Evolutionary conservation across 2,888 invertebrate species (phyloP).

Genomic region (Chloromyia formosa): DNA sequence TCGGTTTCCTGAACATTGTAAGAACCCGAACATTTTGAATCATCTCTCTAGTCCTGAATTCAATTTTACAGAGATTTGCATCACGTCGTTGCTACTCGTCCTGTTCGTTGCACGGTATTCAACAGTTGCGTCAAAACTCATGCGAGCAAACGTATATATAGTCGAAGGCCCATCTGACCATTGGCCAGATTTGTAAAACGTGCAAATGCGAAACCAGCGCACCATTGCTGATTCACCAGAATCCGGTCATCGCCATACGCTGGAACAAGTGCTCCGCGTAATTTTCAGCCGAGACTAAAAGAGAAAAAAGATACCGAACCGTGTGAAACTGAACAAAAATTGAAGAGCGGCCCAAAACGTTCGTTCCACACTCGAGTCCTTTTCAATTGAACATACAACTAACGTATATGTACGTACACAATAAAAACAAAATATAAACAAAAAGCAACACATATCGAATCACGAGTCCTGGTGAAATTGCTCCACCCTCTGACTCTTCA

Average conservation of each 20-base stretch:
- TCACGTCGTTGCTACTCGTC: conserved; percentile 83
- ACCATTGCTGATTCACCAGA: conserved; percentile 27
- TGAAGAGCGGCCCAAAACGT: too few relatives aligned
- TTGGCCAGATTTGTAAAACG: conserved; percentile 39
- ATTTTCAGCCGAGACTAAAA: neutral
- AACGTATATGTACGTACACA: neutral
- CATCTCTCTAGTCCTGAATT: conserved; percentile 13
- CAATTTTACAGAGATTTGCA: conserved; percentile 77
- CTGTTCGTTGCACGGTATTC: conserved; percentile 78
- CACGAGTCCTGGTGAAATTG: conserved; percentile 12
- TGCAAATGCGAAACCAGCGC: conserved; percentile 38
- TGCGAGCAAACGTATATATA: conserved; percentile 88
- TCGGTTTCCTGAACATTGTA: conserved; percentile 3
- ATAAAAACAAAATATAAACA: too few relatives aligned
- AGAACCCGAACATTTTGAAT: neutral
- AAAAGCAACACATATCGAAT: conserved; percentile 18
- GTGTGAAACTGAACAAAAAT: neutral
- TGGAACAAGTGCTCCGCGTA: conserved; percentile 34
- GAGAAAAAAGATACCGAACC: conserved; percentile 4
- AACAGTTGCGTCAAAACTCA: conserved; percentile 80
- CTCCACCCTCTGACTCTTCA: neutral
- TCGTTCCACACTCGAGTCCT: neutral
- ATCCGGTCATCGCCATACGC: conserved; percentile 31
- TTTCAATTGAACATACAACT: neutral
- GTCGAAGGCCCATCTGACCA: conserved; percentile 58